Conservation (phyloP, 2,888 invertebrate genomes). For the Tuberolachnus salignus region DNA sequence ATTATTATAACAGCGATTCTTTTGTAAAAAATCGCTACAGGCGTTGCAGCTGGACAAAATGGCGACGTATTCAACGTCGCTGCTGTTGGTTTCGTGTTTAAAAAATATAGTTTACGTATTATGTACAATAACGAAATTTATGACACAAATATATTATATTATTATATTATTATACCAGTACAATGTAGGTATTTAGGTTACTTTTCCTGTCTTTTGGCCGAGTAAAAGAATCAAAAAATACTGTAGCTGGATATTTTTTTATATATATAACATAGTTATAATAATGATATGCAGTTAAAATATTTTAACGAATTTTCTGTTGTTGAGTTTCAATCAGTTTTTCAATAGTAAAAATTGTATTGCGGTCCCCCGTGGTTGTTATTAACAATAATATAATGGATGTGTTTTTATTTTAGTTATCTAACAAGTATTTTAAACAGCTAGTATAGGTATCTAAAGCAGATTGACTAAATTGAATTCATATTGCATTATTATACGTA, state of each 20-base stretch:
- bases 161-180: not conserved
- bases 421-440: not conserved
- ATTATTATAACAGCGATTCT: constrained; percentile 12
- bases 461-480: not conserved
- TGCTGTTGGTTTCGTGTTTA: not conserved
- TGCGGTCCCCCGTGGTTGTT: not conserved
- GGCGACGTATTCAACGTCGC: not conserved
- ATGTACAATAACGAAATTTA: not conserved
- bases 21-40: too few relatives aligned
- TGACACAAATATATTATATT: too few relatives aligned
- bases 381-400: constrained; percentile 10
- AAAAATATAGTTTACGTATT: not conserved
- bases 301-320: not conserved
- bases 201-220: not conserved
- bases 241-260: not conserved
- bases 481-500: not conserved
- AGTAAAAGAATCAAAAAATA: not conserved
- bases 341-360: constrained; percentile 17
- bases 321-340: not conserved
- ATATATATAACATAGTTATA: too few relatives aligned
- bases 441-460: too few relatives aligned
- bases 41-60: constrained; percentile 1
- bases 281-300: not conserved
- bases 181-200: not conserved
- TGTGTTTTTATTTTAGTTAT: constrained; percentile 14